Conservation (phyloP, 2,888 invertebrate genomes). For the Cetonia aurata region DNA sequence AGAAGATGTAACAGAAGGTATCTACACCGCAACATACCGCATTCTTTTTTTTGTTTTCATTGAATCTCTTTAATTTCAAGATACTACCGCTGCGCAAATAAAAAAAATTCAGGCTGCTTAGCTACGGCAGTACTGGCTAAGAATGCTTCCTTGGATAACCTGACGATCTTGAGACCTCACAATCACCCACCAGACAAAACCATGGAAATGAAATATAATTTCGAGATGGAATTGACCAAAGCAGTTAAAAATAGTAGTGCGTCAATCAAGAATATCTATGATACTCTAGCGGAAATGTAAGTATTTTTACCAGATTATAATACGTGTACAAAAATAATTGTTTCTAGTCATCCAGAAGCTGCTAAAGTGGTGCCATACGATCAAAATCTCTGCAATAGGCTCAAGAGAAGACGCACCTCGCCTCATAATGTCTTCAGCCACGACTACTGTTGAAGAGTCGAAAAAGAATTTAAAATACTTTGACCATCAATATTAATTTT, state of each 20-base stretch:
- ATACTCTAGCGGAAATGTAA: slow-evolving; percentile 61
- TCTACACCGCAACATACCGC: neutral
- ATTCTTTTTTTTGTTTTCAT: neutral
- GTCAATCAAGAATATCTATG: slow-evolving; percentile 58
- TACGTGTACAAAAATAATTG: neutral
- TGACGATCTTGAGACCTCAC: slow-evolving; percentile 50
- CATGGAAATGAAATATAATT: slow-evolving; percentile 50
- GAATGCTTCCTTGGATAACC: slow-evolving; percentile 41
- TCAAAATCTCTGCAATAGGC: slow-evolving; percentile 38
- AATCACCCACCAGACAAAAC: slow-evolving; percentile 52
- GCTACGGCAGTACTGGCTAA: slow-evolving; percentile 49
- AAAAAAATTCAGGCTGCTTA: slow-evolving; percentile 51
- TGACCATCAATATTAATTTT: no score
- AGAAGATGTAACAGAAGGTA: slow-evolving; percentile 40
- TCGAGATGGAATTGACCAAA: slow-evolving; percentile 51
- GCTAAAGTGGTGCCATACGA: slow-evolving; percentile 61
- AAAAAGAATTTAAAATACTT: neutral
- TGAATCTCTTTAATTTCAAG: slow-evolving; percentile 41
- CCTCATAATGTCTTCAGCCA: slow-evolving; percentile 26
- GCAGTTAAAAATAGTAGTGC: slow-evolving; percentile 57
- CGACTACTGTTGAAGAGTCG: neutral
- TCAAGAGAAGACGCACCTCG: slow-evolving; percentile 38
- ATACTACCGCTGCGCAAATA: slow-evolving; percentile 52
- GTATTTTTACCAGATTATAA: slow-evolving; percentile 39
- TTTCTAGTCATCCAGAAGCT: slow-evolving; percentile 62